Evolutionary conservation across 64 coral and sea anemone species (phyloP).

Genomic region (Dendronephthya gigantea): DNA sequence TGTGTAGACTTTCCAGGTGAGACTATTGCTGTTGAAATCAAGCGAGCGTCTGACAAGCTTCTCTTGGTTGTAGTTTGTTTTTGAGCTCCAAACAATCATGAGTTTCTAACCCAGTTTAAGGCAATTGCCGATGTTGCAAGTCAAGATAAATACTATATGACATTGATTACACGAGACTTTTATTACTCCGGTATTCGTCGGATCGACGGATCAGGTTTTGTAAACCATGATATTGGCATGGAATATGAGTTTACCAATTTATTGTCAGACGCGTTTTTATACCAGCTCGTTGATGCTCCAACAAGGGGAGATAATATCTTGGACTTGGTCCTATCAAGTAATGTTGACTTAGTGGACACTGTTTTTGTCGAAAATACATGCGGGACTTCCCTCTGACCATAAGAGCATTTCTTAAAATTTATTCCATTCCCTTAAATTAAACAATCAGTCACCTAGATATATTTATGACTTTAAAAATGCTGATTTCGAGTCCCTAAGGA

Average conservation of each 20-base stretch:
- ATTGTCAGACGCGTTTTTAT: slow-evolving; percentile 14
- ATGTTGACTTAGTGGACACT: neutral
- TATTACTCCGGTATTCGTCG: neutral
- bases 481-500: slow-evolving; percentile 10
- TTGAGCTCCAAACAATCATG: slow-evolving; percentile 16
- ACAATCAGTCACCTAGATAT: slow-evolving; percentile 1
- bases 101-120: slow-evolving; percentile 21
- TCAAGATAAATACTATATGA: neutral
- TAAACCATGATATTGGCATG: slow-evolving; percentile 10
- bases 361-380: neutral
- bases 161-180: neutral
- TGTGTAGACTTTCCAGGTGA: too few species aligned
- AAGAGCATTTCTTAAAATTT: slow-evolving; percentile 22
- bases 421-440: slow-evolving; percentile 20
- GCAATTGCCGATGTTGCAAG: neutral
- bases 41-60: too few species aligned
- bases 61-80: slow-evolving; percentile 9
- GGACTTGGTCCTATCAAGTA: slow-evolving; percentile 1
- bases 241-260: slow-evolving; percentile 18
- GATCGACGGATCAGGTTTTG: slow-evolving; percentile 14
- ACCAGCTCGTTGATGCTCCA: neutral
- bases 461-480: slow-evolving; percentile 19
- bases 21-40: too few species aligned
- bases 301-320: slow-evolving; percentile 16
- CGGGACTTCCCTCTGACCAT: neutral